A percentile compares a stretch with the other conserved stretches of the same genome.
phyloP scores from a whole-genome alignment of 2,797 vertebrate genomes.

The Ptychobarbus kaznakovi region DNA sequence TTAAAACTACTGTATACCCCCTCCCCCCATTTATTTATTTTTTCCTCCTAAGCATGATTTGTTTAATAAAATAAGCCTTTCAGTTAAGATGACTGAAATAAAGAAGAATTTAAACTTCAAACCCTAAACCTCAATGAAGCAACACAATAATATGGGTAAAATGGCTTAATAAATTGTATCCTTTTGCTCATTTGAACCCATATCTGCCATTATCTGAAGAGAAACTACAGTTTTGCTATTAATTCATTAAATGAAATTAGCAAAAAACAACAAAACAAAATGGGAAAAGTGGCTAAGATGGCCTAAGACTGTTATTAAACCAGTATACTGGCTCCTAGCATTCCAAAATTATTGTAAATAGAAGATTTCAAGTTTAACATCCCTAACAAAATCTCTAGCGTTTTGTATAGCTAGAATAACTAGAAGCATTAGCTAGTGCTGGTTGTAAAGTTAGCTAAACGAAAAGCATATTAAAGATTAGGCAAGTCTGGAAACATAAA shows the following conservation, averaged over 20 bases:
- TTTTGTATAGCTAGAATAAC: conserved; percentile 7
- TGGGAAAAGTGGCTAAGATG: conserved; percentile 4
- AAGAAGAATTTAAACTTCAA: neutral
- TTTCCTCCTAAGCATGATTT: neutral
- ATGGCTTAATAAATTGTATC: neutral
- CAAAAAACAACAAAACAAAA: conserved; percentile 16
- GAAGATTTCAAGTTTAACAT: conserved; percentile 14
- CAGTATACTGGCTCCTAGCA: neutral
- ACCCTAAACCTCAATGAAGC: neutral
- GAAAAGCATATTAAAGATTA: conserved; percentile 1
- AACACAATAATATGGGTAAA: neutral
- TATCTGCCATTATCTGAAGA: conserved; percentile 2
- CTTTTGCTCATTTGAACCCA: neutral
- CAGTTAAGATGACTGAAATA: neutral
- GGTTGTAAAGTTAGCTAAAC: neutral
- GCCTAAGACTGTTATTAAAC: neutral
- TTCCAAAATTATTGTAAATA: conserved; percentile 2
- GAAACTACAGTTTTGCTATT: conserved; percentile 8
- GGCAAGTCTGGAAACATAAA: conserved; percentile 2
- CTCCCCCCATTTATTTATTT: neutral
- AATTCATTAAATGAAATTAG: neutral
- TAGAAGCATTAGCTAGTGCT: neutral
- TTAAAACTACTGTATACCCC: conserved; percentile 7
- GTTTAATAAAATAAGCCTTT: conserved; percentile 7
- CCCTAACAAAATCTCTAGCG: neutral